Evolutionary conservation across 1,140 invertebrate species (phyloP), one percentile per base, ranked within the genome.

Genomic region (Parapsyche elsis): DNA sequence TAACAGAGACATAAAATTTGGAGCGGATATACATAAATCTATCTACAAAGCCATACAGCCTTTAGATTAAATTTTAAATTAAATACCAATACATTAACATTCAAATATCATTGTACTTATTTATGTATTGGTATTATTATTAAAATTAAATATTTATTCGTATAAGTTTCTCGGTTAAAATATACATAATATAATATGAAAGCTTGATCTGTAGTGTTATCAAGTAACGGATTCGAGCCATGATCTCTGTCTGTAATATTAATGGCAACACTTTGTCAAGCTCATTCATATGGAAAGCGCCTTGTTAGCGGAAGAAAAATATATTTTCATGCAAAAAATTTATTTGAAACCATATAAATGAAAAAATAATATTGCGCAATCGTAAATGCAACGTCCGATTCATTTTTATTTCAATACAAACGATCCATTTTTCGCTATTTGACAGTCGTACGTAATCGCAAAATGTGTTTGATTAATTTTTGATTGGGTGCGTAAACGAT

Each of bases 241-340:
- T 67, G 64, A 67, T 67, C 64, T 67, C 64, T 67, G 64, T 67
- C 64, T 67, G 64, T 67, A 67, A 67, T 26, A 67, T 67, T 67
- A 67, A 67, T 67, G 24, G 26, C 64, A 23, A 26, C 23, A 67
- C 64, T 67, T 67, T 67, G 64, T 67, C 64, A 67, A 26, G 64
- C 64, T 67, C 64, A 26, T 67, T 67, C 64, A 67, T 67, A 67
- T 67, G 64, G 64, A 67, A 67, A 23, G 64, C 64, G 64, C 64
- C 30, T 67, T 67, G 64, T 67, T 67, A 67, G 23, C 64, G 64
- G 24, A 30, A 67, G 23, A 26, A 67, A 67, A 67, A 67, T 9
- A 67, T 30, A 67, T 67, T 26, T 67, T 67, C 64, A 12, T 24
- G 64, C 64, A 23, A 67, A 30, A 26, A 67, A 67, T 67, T 26